Conservation (phyloP, 92 coral and sea anemone genomes). For the Porites divaricata region DNA sequence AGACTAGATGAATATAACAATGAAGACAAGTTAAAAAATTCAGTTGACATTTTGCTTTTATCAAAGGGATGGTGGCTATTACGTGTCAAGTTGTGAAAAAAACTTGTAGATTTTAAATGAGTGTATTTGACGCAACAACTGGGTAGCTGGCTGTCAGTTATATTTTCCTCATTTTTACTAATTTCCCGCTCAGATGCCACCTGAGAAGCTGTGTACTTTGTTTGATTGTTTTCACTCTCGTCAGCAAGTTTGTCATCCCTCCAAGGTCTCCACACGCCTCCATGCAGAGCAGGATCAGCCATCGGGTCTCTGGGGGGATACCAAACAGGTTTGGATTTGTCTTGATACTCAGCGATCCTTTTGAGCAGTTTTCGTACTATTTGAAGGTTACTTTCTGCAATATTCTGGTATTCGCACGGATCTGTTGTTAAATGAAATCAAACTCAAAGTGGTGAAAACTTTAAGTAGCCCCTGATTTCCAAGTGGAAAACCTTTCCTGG, state of each 20-base stretch:
- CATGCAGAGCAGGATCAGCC: constrained; percentile 62
- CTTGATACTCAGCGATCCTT: constrained; percentile 65
- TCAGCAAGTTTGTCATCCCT: not conserved
- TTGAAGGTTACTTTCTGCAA: constrained; percentile 66
- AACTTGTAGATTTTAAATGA: not conserved
- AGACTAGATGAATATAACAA: not conserved
- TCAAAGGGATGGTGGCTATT: not conserved
- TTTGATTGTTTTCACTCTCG: not conserved
- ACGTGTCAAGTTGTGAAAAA: not conserved
- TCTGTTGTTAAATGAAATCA: constrained; percentile 51
- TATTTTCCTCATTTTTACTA: not conserved
- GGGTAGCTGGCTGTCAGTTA: not conserved
- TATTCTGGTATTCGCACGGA: constrained; percentile 92
- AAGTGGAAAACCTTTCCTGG: too few species aligned
- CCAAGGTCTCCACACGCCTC: constrained; percentile 95
- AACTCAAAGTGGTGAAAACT: not conserved
- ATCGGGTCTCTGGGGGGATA: constrained; percentile 80
- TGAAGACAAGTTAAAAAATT: not conserved
- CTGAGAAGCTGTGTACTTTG: not conserved
- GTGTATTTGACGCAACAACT: constrained; percentile 10
- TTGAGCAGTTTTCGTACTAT: constrained; percentile 65
- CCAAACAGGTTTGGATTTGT: constrained; percentile 64
- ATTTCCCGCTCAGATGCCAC: not conserved
- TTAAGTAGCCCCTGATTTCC: not conserved
- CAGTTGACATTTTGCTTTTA: not conserved